Evolutionary conservation across 2,113 vertebrate species (phyloP).

Genomic region (Callopanchax toddi): DNA sequence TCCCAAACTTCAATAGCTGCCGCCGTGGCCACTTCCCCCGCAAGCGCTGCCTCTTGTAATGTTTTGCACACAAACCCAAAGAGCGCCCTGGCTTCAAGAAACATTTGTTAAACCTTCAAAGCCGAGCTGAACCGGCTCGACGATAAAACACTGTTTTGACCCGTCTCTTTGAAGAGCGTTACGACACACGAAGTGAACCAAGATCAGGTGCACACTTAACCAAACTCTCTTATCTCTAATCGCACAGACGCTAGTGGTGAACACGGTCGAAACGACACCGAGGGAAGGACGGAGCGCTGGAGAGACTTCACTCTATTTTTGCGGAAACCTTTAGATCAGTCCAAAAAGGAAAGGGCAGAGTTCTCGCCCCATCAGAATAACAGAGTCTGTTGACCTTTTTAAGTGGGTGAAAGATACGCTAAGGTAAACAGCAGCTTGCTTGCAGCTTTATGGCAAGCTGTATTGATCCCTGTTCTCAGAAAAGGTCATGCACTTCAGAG

Average conservation of each 20-base stretch:
- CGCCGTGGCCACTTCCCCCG: constrained; percentile 63
- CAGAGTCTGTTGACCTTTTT: constrained; percentile 74
- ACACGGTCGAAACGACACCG: constrained; percentile 13
- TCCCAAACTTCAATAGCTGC: constrained; percentile 67
- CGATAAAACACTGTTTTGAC: constrained; percentile 69
- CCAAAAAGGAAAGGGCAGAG: constrained; percentile 61
- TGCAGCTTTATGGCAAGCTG: constrained; percentile 57
- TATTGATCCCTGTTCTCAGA: constrained; percentile 66
- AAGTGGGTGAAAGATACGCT: constrained; percentile 71
- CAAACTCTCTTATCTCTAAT: constrained; percentile 10
- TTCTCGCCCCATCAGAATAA: constrained; percentile 57
- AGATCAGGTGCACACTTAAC: constrained; percentile 14
- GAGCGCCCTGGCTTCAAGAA: constrained; percentile 33
- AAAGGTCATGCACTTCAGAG: constrained; percentile 69
- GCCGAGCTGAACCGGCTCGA: constrained; percentile 44
- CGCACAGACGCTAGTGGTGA: background rate
- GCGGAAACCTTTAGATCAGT: constrained; percentile 58
- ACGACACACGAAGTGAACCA: constrained; percentile 44
- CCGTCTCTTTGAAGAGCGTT: constrained; percentile 62
- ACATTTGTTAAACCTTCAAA: constrained; percentile 69
- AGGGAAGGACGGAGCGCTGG: constrained; percentile 27
- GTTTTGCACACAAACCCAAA: constrained; percentile 73
- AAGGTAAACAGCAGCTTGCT: constrained; percentile 72
- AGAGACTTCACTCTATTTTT: constrained; percentile 41
- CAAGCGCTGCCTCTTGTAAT: constrained; percentile 57